These are phyloP conservation scores for Butorides virescens DNA, from an alignment of 2,113 vertebrate genomes.

Conservation along the genomic window DNA sequence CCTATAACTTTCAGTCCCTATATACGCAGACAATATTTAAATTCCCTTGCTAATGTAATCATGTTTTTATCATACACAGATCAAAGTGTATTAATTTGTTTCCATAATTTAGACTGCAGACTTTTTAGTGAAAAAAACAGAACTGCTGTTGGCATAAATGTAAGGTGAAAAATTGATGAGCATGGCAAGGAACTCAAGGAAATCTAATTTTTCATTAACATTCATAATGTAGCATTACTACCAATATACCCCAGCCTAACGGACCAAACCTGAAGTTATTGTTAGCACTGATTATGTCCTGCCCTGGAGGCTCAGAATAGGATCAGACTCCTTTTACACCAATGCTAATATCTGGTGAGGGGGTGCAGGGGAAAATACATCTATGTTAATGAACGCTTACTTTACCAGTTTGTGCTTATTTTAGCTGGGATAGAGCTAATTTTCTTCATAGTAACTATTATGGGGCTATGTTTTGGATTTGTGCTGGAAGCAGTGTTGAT, in stretches of 20 bases:
- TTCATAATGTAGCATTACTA: not conserved
- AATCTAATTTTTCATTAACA: constrained; percentile 18
- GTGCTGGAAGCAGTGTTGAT: no score
- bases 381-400: not conserved
- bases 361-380: not conserved
- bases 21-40: not conserved
- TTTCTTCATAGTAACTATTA: no score
- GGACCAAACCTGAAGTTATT: not conserved
- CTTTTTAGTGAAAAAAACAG: not conserved
- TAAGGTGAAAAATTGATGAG: not conserved
- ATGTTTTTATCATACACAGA: not conserved
- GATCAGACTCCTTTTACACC: not conserved
- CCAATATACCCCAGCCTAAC: not conserved
- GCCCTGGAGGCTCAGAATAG: not conserved
- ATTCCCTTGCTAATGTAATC: not conserved
- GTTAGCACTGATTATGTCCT: not conserved
- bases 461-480: no score
- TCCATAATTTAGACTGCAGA: not conserved
- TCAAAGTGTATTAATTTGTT: not conserved
- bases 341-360: not conserved
- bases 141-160: not conserved
- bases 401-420: not conserved
- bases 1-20: not conserved
- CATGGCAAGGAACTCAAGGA: not conserved
- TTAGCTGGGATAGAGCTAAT: no score